Evolutionary conservation across 2,113 vertebrate species (phyloP), one percentile per base, ranked within the genome.

Genomic region (Boleophthalmus pectinirostris): DNA sequence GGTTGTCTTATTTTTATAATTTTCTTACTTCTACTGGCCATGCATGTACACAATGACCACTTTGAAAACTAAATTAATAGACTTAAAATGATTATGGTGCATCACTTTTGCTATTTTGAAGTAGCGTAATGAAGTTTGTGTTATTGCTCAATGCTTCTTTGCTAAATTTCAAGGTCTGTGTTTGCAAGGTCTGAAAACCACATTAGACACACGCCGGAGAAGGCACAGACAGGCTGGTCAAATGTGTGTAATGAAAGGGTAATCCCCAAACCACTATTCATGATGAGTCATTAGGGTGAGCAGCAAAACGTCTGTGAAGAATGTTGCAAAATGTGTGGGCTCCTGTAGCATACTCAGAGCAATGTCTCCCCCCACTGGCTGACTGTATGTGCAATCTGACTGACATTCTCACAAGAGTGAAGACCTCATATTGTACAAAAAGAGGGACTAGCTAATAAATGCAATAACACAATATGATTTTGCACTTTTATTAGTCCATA

Each of bases 131-230:
- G 68, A 72, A 14, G 69, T 78, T 66, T 61, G 68, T 54, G 69
- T 70, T 71, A 33, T 61, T 61, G 58, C 25, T 29, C 70, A 70
- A 72, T 11, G 51, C 51, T 54, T 10, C 82, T 75, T 81, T 86
- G 90, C 85, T 45, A 69, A 88, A 75, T 72, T 93, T 91, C 89
- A 92, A 91, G 87, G 92, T 91, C 47, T 60, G 20, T 33, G 66
- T 74, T 73, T 24, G 51, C 69, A 38, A 29, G 77, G 66, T 74
- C 81, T 70, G 60, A 73, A 79, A 86, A 90, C 85, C 90, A 78
- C 79, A 65, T 85, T 88, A 85, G 87, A 82, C 84, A 20, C 1
- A 21, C 2, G 33, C 43, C 35, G 56, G 2, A 56, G 35, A 65
- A 38, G 21, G 23, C 65, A 65, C 24, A 57, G 47, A 15, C 56